Percentiles rank a stretch among this genome's conserved stretches.
These are phyloP conservation scores for Eumacrocentrus americanus DNA, from an alignment of 2,888 invertebrate species.

Conservation along the genomic window DNA sequence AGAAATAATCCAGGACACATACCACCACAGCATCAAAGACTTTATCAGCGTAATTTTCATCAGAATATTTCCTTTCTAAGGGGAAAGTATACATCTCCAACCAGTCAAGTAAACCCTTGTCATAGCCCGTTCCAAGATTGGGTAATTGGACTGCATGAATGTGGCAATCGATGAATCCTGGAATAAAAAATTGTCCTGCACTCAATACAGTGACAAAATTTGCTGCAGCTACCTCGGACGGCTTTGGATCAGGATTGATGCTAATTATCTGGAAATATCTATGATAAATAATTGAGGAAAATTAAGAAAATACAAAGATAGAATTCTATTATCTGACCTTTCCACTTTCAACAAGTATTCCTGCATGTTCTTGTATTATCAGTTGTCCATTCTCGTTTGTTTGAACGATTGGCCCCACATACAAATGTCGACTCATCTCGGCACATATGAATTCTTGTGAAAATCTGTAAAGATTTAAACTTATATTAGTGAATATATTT, in stretches of 20 bases:
- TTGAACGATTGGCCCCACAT: constrained; percentile 53
- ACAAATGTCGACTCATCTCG: constrained; percentile 43
- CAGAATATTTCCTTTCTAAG: constrained; percentile 74
- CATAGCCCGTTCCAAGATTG: constrained; percentile 83
- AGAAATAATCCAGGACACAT: constrained; percentile 20
- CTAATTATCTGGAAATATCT: constrained; percentile 43
- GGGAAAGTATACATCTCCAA: constrained; percentile 85
- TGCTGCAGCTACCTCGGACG: constrained; percentile 37
- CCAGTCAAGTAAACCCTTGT: constrained; percentile 83
- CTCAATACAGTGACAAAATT: constrained; percentile 41
- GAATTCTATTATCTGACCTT: constrained; percentile 43
- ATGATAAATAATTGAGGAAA: neutral
- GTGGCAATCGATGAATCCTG: constrained; percentile 89
- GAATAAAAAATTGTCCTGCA: constrained; percentile 74
- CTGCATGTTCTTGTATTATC: constrained; percentile 43
- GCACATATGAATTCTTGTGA: too few species aligned
- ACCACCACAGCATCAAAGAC: constrained; percentile 84
- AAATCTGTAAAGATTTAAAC: too few species aligned
- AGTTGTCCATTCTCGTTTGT: constrained; percentile 43
- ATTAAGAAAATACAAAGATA: neutral
- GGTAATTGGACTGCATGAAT: constrained; percentile 90
- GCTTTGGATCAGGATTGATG: constrained; percentile 37
- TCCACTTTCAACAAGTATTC: constrained; percentile 49
- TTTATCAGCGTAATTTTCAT: constrained; percentile 71
- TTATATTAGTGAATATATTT: too few species aligned